These are phyloP conservation scores for Chaitophorus viminalis DNA, from an alignment of 2,888 invertebrate genomes.

Conservation along the genomic window DNA sequence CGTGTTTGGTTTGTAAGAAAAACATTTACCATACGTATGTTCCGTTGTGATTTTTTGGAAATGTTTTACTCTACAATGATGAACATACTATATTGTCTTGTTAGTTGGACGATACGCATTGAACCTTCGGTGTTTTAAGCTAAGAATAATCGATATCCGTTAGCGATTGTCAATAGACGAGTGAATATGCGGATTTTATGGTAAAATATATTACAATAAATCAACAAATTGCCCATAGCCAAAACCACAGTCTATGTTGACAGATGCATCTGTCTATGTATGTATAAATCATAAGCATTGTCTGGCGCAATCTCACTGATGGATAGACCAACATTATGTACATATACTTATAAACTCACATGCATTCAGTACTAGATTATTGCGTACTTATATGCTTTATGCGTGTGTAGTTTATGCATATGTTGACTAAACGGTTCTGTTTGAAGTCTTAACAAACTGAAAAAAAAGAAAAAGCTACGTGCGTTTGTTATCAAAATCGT, in stretches of 20 bases:
- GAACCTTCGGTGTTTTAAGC: not conserved
- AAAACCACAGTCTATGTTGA: not conserved
- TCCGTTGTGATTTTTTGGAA: too few relatives aligned
- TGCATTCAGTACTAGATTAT: not conserved
- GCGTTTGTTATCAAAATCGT: not conserved
- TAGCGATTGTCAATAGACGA: not conserved
- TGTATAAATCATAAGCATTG: not conserved
- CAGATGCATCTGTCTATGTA: not conserved
- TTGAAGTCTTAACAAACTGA: not conserved
- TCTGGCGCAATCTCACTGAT: not conserved
- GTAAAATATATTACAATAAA: not conserved
- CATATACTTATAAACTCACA: too few relatives aligned
- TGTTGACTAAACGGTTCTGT: conserved; percentile 22
- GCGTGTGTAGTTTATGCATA: not conserved
- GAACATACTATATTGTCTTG: too few relatives aligned
- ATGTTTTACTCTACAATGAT: too few relatives aligned
- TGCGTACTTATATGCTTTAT: not conserved
- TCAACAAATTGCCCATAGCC: not conserved
- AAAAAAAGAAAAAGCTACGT: not conserved
- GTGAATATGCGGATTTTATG: not conserved
- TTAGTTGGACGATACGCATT: not conserved
- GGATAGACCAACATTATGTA: conserved; percentile 4
- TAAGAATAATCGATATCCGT: not conserved
- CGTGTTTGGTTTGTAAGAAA: too few relatives aligned
- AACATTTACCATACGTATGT: too few relatives aligned